Conservation (phyloP, 2,797 vertebrate species). For the Chelon labrosus region DNA sequence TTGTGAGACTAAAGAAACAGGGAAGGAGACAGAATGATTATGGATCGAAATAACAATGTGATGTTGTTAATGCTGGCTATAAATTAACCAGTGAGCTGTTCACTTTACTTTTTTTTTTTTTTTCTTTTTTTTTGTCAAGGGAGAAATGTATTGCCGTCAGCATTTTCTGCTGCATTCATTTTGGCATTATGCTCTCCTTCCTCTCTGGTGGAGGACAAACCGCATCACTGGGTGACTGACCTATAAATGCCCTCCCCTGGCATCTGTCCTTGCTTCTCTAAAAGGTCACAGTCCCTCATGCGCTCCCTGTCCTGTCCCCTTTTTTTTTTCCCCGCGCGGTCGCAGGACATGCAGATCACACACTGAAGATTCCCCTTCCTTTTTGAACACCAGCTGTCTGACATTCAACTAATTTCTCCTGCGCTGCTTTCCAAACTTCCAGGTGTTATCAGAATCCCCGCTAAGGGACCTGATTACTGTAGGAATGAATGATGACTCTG, state of each 20-base stretch:
- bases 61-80: conserved; percentile 26
- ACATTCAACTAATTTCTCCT: conserved; percentile 69
- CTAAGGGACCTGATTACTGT: conserved; percentile 53
- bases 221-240: conserved; percentile 44
- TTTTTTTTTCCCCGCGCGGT: conserved; percentile 1
- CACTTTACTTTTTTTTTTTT: neutral
- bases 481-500: conserved; percentile 44
- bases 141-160: conserved; percentile 19
- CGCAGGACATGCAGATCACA: conserved; percentile 41
- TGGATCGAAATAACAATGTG: conserved; percentile 5
- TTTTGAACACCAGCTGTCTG: conserved; percentile 68
- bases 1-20: conserved; percentile 13
- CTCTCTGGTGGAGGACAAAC: conserved; percentile 38
- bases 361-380: conserved; percentile 31
- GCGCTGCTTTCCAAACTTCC: conserved; percentile 58
- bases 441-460: conserved; percentile 56
- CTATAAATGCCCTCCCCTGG: conserved; percentile 53
- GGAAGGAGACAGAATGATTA: conserved; percentile 26
- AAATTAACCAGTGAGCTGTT: conserved; percentile 25
- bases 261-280: conserved; percentile 47
- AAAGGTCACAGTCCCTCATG: conserved; percentile 65
- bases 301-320: neutral
- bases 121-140: neutral
- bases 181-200: conserved; percentile 44
- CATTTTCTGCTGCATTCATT: conserved; percentile 37